Evolutionary conservation across 2,797 vertebrate genomes (phyloP).

Genomic region (Microtus agrestis): DNA sequence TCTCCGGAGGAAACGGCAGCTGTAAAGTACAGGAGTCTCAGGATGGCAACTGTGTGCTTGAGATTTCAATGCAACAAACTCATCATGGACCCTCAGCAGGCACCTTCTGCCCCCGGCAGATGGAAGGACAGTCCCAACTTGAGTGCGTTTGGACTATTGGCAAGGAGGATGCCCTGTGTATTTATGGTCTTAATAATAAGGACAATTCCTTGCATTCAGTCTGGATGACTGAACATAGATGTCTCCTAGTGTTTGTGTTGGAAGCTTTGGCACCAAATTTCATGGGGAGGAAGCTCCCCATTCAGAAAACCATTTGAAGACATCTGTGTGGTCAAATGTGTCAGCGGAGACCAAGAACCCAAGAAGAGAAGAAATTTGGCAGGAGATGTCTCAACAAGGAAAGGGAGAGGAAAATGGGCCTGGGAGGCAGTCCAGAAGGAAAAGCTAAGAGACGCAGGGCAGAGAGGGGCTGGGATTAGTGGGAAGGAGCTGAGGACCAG

Average conservation of each 20-base stretch:
- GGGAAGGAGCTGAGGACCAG: not conserved
- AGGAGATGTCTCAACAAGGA: not conserved
- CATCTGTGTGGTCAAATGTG: not conserved
- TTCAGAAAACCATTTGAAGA: not conserved
- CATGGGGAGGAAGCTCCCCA: not conserved
- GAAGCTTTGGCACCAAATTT: constrained; percentile 11
- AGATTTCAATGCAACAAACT: constrained; percentile 45
- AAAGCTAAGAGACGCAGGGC: not conserved
- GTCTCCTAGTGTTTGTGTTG: not conserved
- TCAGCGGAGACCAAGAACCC: not conserved
- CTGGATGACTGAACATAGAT: not conserved
- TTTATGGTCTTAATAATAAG: not conserved
- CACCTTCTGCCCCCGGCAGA: constrained; percentile 40
- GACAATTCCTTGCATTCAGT: not conserved
- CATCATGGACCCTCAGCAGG: not conserved
- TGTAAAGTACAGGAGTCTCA: constrained; percentile 56
- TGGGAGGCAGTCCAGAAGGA: not conserved
- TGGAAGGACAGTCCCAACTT: not conserved
- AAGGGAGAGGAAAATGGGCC: not conserved
- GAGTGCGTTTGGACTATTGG: not conserved
- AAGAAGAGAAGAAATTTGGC: not conserved
- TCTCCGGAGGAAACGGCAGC: constrained; percentile 73
- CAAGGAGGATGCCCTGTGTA: not conserved
- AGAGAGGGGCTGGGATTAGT: not conserved
- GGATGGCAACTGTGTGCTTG: constrained; percentile 37